Conservation (phyloP, 2,888 invertebrate species). For the Trachelus iudaicus region DNA sequence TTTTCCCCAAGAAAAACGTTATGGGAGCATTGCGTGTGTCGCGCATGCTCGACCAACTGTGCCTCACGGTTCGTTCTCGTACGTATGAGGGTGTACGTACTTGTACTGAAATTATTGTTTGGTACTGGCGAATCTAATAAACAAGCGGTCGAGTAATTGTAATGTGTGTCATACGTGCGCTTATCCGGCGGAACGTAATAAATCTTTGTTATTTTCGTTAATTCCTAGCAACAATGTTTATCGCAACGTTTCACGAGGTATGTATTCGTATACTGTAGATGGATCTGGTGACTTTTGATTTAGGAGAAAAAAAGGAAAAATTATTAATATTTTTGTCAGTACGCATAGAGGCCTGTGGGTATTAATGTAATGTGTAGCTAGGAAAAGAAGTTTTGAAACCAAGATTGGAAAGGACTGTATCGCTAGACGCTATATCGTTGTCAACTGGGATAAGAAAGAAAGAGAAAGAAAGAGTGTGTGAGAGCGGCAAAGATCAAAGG, state of each 20-base stretch:
- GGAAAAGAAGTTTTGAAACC: no score
- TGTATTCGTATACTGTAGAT: neutral
- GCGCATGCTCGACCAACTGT: slow-evolving; percentile 31
- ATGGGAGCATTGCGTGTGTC: slow-evolving; percentile 37
- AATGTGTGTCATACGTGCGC: neutral
- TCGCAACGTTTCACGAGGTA: neutral
- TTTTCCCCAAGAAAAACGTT: slow-evolving; percentile 10
- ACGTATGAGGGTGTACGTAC: slow-evolving; percentile 16
- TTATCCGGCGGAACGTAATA: slow-evolving; percentile 19
- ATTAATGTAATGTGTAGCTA: no score
- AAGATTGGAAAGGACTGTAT: no score
- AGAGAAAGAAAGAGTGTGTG: slow-evolving; percentile 18
- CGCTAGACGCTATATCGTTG: slow-evolving; percentile 26
- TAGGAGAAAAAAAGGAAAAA: no score
- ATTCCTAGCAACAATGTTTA: slow-evolving; percentile 29
- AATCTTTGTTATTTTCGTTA: slow-evolving; percentile 35
- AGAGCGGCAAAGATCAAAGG: slow-evolving; percentile 61
- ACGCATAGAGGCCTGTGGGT: no score
- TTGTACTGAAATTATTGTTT: slow-evolving; percentile 30
- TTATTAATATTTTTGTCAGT: no score
- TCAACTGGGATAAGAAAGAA: slow-evolving; percentile 40
- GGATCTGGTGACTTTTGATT: no score
- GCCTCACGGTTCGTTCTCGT: slow-evolving; percentile 21
- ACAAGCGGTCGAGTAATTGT: slow-evolving; percentile 31
- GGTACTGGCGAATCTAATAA: slow-evolving; percentile 60